Percentiles rank a stretch among this genome's conserved stretches.
Conservation (phyloP, 2,797 vertebrate species). For the Cyprinella venusta region DNA sequence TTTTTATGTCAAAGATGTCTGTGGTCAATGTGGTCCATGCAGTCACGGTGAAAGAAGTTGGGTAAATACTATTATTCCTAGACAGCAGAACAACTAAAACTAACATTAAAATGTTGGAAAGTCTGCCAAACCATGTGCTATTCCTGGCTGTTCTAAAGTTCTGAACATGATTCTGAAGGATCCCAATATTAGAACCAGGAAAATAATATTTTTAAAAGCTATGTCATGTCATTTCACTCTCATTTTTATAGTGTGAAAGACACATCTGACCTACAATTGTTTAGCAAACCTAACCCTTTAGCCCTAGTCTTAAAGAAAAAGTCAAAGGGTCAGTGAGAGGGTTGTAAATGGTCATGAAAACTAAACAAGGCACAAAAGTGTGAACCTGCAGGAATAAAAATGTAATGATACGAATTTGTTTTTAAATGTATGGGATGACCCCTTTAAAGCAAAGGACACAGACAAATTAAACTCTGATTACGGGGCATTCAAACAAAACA, state of each 20-base stretch:
- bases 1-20: too few relatives aligned
- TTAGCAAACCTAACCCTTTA: background rate
- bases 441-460: background rate
- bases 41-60: background rate
- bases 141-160: background rate
- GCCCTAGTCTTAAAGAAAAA: background rate
- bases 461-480: conserved; percentile 22
- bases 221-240: background rate
- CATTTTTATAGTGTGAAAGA: background rate
- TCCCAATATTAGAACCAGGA: background rate
- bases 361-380: too few relatives aligned
- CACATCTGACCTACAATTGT: background rate
- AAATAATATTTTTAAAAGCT: background rate
- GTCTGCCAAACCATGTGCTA: background rate
- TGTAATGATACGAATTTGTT: background rate
- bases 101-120: background rate
- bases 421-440: background rate
- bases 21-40: background rate
- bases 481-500: background rate
- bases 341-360: background rate
- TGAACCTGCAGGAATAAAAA: background rate
- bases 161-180: background rate
- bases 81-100: background rate
- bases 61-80: background rate
- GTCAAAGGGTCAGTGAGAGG: background rate